phyloP scores from a whole-genome alignment of 2,888 invertebrate genomes.

The Ophioninae sp. region DNA sequence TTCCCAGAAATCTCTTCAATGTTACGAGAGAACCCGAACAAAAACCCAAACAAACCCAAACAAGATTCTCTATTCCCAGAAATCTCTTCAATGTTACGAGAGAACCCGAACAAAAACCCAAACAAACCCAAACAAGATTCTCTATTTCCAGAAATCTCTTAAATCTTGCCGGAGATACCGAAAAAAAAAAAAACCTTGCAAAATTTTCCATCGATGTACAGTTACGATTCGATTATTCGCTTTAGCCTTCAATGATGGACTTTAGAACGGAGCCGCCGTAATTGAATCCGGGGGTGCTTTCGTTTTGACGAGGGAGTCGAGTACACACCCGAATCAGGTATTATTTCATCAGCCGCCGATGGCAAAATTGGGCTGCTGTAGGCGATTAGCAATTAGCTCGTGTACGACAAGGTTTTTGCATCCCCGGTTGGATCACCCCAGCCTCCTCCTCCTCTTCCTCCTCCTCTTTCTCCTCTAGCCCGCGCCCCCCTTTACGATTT shows the following conservation, averaged over 20 bases:
- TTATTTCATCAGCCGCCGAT: constrained; percentile 61
- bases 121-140: too few species aligned
- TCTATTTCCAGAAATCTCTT: too few species aligned
- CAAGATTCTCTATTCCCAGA: not conserved
- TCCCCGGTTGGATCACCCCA: constrained; percentile 44
- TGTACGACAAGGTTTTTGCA: constrained; percentile 52
- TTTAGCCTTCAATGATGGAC: not conserved
- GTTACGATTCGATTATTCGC: not conserved
- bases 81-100: too few species aligned
- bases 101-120: too few species aligned
- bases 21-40: too few species aligned
- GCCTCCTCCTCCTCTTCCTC: not conserved
- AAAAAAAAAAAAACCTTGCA: not conserved
- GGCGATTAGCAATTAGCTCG: constrained; percentile 66
- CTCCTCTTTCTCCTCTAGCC: not conserved
- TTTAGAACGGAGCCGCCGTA: not conserved
- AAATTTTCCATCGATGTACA: not conserved
- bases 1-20: too few species aligned
- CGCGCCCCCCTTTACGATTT: constrained; percentile 38
- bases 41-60: not conserved
- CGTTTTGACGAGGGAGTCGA: constrained; percentile 34
- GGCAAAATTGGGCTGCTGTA: constrained; percentile 60
- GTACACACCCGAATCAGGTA: constrained; percentile 38
- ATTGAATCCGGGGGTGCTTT: constrained; percentile 34
- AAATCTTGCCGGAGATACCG: too few species aligned